Evolutionary conservation across 1,140 invertebrate genomes (phyloP).

Genomic region (Drosophila ambigua): DNA sequence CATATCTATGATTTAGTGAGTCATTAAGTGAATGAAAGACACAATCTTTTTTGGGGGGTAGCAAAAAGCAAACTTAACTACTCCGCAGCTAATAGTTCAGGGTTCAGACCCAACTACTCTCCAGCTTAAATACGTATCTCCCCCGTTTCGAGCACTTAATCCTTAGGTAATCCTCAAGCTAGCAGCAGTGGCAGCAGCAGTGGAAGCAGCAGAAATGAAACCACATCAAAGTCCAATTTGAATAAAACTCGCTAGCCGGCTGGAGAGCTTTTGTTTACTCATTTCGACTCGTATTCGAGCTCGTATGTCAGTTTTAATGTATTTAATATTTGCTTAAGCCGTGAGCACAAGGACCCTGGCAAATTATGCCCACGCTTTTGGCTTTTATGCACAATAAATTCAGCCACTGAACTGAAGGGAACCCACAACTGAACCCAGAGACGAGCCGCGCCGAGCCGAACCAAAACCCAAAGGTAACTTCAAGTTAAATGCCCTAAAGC

Average conservation of each 20-base stretch:
- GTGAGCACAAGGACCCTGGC: slow-evolving; percentile 26
- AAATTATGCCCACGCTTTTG: slow-evolving; percentile 71
- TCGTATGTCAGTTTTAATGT: slow-evolving; percentile 74
- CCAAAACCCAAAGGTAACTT: slow-evolving; percentile 41
- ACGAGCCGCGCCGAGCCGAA: too few species aligned
- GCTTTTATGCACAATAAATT: slow-evolving; percentile 74
- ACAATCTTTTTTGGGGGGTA: background rate
- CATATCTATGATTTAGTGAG: slow-evolving; percentile 30
- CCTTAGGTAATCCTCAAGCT: slow-evolving; percentile 35
- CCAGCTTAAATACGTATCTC: background rate
- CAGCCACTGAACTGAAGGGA: slow-evolving; percentile 28
- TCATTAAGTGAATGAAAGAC: slow-evolving; percentile 8
- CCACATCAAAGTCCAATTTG: slow-evolving; percentile 76
- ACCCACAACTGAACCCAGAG: slow-evolving; percentile 1
- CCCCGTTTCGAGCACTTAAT: slow-evolving; percentile 15
- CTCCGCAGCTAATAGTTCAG: background rate
- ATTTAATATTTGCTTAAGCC: slow-evolving; percentile 78
- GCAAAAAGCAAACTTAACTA: background rate
- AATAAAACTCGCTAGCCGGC: slow-evolving; percentile 33
- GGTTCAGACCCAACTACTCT: background rate
- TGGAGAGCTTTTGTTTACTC: slow-evolving; percentile 53
- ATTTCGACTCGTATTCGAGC: slow-evolving; percentile 39
- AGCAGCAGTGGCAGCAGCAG: background rate
- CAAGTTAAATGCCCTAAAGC: slow-evolving; percentile 71
- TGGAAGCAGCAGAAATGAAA: slow-evolving; percentile 11